phyloP scores from a whole-genome alignment of 1,140 invertebrate genomes.

The Neodiprion fabricii region DNA sequence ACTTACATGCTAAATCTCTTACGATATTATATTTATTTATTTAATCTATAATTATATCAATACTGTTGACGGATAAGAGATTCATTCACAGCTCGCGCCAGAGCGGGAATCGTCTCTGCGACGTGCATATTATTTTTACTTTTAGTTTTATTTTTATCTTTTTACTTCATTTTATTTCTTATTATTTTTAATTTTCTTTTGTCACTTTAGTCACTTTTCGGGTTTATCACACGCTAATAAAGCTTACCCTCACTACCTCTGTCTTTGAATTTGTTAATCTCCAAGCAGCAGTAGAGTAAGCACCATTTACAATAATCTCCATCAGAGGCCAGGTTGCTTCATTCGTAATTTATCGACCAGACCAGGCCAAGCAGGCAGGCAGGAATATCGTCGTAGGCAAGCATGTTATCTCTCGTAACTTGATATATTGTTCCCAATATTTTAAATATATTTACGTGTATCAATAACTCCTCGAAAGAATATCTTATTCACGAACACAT shows the following conservation, averaged over 20 bases:
- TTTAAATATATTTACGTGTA: too few species aligned
- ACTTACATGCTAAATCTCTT: conserved; percentile 57
- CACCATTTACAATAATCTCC: not conserved
- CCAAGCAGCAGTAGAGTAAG: not conserved
- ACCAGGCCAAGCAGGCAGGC: too few species aligned
- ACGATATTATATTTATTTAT: conserved; percentile 61
- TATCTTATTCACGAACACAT: too few species aligned
- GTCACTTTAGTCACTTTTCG: conserved; percentile 19
- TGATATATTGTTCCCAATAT: too few species aligned
- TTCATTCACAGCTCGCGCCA: conserved; percentile 60
- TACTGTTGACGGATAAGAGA: conserved; percentile 64
- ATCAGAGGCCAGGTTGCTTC: not conserved
- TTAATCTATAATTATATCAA: conserved; percentile 63
- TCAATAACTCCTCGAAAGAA: too few species aligned
- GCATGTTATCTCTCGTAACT: too few species aligned
- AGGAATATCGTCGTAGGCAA: too few species aligned
- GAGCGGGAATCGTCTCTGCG: conserved; percentile 50
- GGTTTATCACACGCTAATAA: conserved; percentile 41
- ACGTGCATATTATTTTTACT: conserved; percentile 38
- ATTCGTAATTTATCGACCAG: too few species aligned
- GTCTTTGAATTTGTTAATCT: not conserved
- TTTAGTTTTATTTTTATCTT: not conserved
- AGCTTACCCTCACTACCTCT: not conserved
- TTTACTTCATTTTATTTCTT: conserved; percentile 23
- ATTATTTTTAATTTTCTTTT: conserved; percentile 23